Base-by-base conservation (phyloP, 2,888 invertebrate species). In the Arenicola marina region DNA sequence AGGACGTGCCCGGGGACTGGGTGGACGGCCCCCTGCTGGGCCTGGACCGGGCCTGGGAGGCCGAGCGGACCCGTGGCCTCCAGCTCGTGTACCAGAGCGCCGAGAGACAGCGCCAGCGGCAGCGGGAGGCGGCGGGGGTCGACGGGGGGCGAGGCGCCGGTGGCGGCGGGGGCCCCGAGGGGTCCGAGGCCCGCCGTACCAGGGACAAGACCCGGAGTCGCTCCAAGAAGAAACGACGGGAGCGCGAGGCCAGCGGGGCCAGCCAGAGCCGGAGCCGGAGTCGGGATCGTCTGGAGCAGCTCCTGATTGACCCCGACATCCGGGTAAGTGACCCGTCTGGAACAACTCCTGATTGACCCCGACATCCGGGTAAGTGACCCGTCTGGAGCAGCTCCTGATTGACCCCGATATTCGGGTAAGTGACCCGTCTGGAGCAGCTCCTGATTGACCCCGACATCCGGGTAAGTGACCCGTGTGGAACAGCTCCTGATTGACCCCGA, bases 11-110 rank as follows among this genome's bases (percentile, higher is more conserved):
- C n/a, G n/a, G n/a, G n/a, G n/a, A n/a, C n/a, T n/a, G n/a, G n/a
- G n/a, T n/a, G n/a, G 45, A 29, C 15, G 46, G 29, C 2, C 45
- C 44, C 3, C 45, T 4, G 46, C 45, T 18, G 46, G 45, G 46
- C 4, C 45, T 61, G 45, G 60, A 64, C 38, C 38, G 61, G 15
- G 32, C 29, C 51, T 61, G 61, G 64, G 60, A 64, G 44, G 33
- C 51, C 3, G 60, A 64, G 53, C 48, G 61, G 29, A 29, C 31
- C 45, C 43, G 46, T 34, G 59, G 60, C 15, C n/a, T 58, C 28
- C 51, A 62, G 44, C 38, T 58, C 3, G 32, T 58, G 18, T 44
- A 57, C 32, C 29, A 33, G 31, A 15, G 51, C 21, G 33, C 4
- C 4, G 21, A 46, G 59, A 18, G 51, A 15, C 28, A 51, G 18